Conservation (phyloP, 2,797 vertebrate genomes). For the Mustela erminea region DNA sequence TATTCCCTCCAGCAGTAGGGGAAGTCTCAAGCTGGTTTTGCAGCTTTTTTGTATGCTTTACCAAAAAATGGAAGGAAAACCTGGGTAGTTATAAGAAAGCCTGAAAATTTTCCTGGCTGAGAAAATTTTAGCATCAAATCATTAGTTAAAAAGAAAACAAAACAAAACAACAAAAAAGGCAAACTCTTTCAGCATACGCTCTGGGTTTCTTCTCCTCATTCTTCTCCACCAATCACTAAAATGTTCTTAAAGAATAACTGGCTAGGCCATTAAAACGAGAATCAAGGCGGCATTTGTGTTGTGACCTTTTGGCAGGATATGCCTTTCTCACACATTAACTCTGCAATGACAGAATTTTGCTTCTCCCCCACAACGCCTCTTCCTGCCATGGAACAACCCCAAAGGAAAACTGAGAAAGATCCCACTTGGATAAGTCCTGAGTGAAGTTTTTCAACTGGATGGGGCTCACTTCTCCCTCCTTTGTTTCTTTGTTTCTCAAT, state of each 20-base stretch:
- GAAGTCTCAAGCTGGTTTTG: background rate
- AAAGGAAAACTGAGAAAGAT: slow-evolving; percentile 71
- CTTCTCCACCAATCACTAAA: background rate
- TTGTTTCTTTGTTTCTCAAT: background rate
- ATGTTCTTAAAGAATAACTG: slow-evolving; percentile 47
- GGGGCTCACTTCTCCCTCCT: background rate
- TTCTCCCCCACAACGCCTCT: background rate
- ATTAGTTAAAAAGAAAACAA: background rate
- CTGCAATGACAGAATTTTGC: slow-evolving; percentile 54
- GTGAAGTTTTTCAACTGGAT: slow-evolving; percentile 27
- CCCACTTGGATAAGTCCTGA: slow-evolving; percentile 29
- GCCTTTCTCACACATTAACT: slow-evolving; percentile 57
- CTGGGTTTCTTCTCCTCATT: background rate
- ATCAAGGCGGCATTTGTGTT: background rate
- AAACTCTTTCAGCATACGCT: background rate
- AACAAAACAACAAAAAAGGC: background rate
- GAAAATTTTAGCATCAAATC: background rate
- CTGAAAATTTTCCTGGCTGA: background rate
- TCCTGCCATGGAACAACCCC: slow-evolving; percentile 53
- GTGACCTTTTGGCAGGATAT: slow-evolving; percentile 31
- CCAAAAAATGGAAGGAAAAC: background rate
- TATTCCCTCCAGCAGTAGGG: background rate
- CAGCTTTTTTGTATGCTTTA: background rate
- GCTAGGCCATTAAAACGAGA: slow-evolving; percentile 35
- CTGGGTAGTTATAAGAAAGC: background rate